A percentile compares a stretch with the other conserved stretches of the same genome.
phyloP scores from a whole-genome alignment of 2,797 vertebrate genomes.

The Columba guinea region DNA sequence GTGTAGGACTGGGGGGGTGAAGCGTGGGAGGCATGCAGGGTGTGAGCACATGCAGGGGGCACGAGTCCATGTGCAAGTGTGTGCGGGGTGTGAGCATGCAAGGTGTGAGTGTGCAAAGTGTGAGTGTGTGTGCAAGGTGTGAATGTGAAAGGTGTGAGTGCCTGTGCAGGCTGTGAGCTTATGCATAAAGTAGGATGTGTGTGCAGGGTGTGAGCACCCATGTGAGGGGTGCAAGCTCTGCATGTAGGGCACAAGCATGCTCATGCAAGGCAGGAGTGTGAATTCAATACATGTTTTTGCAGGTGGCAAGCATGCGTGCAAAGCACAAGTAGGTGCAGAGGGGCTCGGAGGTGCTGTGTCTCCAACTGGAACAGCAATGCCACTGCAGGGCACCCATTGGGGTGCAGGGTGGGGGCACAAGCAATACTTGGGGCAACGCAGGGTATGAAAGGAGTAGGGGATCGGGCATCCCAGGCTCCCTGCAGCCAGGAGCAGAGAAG shows the following conservation, averaged over 20 bases:
- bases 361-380: accelerated
- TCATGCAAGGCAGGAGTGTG: accelerated
- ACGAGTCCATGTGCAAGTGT: background rate
- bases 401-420: accelerated
- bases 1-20: accelerated
- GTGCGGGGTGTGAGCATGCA: background rate
- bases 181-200: background rate
- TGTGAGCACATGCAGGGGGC: no score
- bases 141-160: background rate
- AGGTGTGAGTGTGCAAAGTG: background rate
- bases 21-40: background rate
- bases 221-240: background rate
- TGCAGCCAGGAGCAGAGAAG: background rate
- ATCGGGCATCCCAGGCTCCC: background rate
- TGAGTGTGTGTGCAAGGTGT: background rate
- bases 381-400: accelerated
- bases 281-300: background rate
- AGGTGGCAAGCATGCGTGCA: accelerated
- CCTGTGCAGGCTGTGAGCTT: no score
- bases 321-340: background rate
- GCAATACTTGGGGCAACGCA: accelerated
- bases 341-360: background rate
- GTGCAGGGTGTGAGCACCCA: background rate
- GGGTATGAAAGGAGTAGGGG: background rate
- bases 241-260: accelerated